These are phyloP conservation scores for Leptodirus hochenwartii DNA, from an alignment of 2,888 invertebrate genomes.

Conservation along the genomic window DNA sequence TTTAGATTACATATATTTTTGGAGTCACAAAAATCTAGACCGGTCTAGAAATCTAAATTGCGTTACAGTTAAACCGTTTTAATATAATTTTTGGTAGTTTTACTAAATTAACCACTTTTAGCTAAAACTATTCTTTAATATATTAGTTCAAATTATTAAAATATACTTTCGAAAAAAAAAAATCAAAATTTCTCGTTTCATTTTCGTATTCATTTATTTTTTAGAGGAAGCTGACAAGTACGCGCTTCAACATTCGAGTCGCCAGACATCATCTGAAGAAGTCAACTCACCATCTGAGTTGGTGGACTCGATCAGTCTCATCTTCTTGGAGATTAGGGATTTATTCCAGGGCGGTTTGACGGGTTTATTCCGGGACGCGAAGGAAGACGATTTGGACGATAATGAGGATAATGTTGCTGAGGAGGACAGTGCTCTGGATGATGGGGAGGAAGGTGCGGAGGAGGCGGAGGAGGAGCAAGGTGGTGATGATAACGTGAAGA, in stretches of 20 bases:
- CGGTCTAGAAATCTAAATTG: slow-evolving; percentile 1
- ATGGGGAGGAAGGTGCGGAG: slow-evolving; percentile 10
- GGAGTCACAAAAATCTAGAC: not conserved
- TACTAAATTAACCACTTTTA: too few species aligned
- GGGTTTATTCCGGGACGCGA: slow-evolving; percentile 19
- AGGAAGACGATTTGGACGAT: slow-evolving; percentile 15
- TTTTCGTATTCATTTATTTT: slow-evolving; percentile 9
- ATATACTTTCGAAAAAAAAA: too few species aligned
- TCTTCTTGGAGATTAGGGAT: slow-evolving; percentile 21
- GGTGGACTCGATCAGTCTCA: slow-evolving; percentile 19
- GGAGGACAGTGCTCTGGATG: slow-evolving; percentile 14
- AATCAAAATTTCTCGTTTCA: slow-evolving; percentile 6
- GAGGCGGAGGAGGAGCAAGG: slow-evolving; percentile 6
- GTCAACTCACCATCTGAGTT: slow-evolving; percentile 19
- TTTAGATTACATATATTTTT: too few species aligned
- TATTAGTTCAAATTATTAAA: too few species aligned
- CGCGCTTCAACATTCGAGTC: slow-evolving; percentile 13
- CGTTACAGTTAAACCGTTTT: not conserved
- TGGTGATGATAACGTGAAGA: slow-evolving; percentile 4
- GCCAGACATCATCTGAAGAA: slow-evolving; percentile 16
- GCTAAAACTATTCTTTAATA: too few species aligned
- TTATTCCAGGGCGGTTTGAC: slow-evolving; percentile 21
- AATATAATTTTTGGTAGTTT: too few species aligned
- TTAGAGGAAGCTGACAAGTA: slow-evolving; percentile 22
- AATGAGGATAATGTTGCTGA: slow-evolving; percentile 17